Base-by-base conservation (phyloP, 1,140 invertebrate genomes). In the Achroia grisella region DNA sequence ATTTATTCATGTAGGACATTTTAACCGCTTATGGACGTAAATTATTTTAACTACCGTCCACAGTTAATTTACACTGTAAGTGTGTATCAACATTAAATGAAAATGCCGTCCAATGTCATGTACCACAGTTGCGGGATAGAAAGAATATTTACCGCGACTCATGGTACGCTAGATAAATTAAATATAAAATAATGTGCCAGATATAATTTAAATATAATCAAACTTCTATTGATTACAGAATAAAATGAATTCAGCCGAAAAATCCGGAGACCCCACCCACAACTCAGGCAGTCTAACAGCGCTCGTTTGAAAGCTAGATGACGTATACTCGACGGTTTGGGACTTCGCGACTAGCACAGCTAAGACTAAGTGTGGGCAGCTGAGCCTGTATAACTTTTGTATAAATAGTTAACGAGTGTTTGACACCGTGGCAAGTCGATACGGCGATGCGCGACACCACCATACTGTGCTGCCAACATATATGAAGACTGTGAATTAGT, bases 201-300 rank as follows among this genome's bases (percentile, higher is more conserved):
- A n/a, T n/a, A n/a, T n/a, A n/a, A n/a, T n/a, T n/a, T n/a, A n/a
- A n/a, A n/a, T n/a, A n/a, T n/a, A n/a, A n/a, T n/a, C n/a, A n/a
- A n/a, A n/a, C n/a, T n/a, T n/a, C 33, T 34, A 33, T 41, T 56
- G 4, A 47, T 60, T 61, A 32, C 67, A 82, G 75, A 58, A 58
- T 28, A 74, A 73, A 46, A 28, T 55, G 32, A 64, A 49, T 29
- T 40, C 53, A 1, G 40, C 52, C n/a, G 67, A 76, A 39, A 17
- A 51, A 6, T 65, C 71, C 9, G 66, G 70, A 10, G 72, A 45
- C 29, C 76, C 76, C 48, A 69, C 73, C 43, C 68, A 65, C 3
- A 69, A 72, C 39, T 71, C 77, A 32, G 71, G 73, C 17, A 84
- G 80, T 55, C 49, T 81, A 29, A 81, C 75, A n/a, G 80, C 77